These are phyloP conservation scores for Megatriorchis doriae DNA, from an alignment of 2,113 vertebrate genomes.

Conservation along the genomic window DNA sequence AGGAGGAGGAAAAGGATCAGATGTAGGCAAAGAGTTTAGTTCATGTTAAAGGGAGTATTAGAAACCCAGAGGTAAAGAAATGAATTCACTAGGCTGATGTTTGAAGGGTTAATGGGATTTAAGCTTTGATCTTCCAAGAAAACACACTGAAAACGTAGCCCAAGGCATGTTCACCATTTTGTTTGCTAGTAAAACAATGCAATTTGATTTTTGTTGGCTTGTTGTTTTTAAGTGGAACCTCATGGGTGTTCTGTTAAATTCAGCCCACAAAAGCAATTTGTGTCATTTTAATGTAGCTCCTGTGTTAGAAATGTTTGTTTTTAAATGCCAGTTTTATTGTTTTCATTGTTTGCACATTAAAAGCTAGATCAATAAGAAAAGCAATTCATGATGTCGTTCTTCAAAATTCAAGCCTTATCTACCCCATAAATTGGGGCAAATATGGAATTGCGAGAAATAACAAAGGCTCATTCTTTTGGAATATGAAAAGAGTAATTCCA, in stretches of 20 bases:
- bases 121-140: conserved; percentile 66
- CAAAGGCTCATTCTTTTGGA: background rate
- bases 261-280: conserved; percentile 66
- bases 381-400: background rate
- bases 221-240: conserved; percentile 76
- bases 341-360: conserved; percentile 57
- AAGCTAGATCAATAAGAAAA: conserved; percentile 52
- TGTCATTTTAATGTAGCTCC: conserved; percentile 58
- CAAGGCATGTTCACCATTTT: conserved; percentile 69
- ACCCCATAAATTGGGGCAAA: conserved; percentile 11
- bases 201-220: conserved; percentile 71
- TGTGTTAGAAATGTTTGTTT: conserved; percentile 59
- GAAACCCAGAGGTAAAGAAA: background rate
- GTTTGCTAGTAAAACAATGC: conserved; percentile 75
- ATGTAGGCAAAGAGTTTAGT: background rate
- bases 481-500: background rate
- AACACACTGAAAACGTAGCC: conserved; percentile 66
- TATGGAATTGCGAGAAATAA: background rate
- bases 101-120: conserved; percentile 43
- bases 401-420: conserved; percentile 17
- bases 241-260: conserved; percentile 67
- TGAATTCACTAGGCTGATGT: background rate
- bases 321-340: conserved; percentile 61
- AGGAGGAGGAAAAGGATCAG: background rate
- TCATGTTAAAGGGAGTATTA: background rate